Percentiles rank a stretch among this genome's conserved stretches.
Evolutionary conservation across 2,888 invertebrate species (phyloP).

Genomic region (Amphipyra tragopoginis): DNA sequence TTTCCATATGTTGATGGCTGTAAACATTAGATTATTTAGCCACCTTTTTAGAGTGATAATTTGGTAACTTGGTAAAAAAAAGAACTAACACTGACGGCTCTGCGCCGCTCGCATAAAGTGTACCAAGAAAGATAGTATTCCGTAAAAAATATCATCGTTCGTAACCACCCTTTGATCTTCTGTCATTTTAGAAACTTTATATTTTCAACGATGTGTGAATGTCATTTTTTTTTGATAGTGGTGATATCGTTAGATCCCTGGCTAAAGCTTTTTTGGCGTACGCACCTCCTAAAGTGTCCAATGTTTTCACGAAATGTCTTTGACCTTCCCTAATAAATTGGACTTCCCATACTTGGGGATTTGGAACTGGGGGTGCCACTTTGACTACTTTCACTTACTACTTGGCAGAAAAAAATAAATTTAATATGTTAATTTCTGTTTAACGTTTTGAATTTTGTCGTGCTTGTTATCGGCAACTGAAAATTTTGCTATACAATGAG

Average conservation of each 20-base stretch:
- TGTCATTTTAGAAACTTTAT: slow-evolving; percentile 4
- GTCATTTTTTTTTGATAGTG: neutral
- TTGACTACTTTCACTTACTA: slow-evolving; percentile 61
- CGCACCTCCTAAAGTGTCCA: slow-evolving; percentile 81
- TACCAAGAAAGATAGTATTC: slow-evolving; percentile 34
- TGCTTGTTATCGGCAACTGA: slow-evolving; percentile 4
- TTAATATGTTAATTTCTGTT: neutral
- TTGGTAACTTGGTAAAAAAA: neutral
- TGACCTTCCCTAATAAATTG: slow-evolving; percentile 78
- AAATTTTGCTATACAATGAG: slow-evolving; percentile 34
- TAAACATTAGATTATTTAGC: slow-evolving; percentile 10
- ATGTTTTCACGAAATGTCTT: slow-evolving; percentile 76
- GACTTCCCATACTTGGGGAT: slow-evolving; percentile 82
- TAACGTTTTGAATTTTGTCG: slow-evolving; percentile 30
- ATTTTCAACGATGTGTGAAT: no score
- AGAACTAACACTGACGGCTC: slow-evolving; percentile 35
- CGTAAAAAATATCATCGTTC: slow-evolving; percentile 25
- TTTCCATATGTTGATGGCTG: slow-evolving; percentile 76
- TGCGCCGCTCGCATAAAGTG: slow-evolving; percentile 32
- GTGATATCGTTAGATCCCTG: neutral
- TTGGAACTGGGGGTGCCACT: slow-evolving; percentile 73
- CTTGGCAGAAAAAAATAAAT: slow-evolving; percentile 1
- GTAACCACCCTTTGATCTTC: slow-evolving; percentile 14
- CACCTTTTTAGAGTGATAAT: neutral
- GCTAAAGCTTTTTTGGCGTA: slow-evolving; percentile 24